Base-by-base conservation (phyloP, 2,797 vertebrate species). In the Eremophila alpestris region DNA sequence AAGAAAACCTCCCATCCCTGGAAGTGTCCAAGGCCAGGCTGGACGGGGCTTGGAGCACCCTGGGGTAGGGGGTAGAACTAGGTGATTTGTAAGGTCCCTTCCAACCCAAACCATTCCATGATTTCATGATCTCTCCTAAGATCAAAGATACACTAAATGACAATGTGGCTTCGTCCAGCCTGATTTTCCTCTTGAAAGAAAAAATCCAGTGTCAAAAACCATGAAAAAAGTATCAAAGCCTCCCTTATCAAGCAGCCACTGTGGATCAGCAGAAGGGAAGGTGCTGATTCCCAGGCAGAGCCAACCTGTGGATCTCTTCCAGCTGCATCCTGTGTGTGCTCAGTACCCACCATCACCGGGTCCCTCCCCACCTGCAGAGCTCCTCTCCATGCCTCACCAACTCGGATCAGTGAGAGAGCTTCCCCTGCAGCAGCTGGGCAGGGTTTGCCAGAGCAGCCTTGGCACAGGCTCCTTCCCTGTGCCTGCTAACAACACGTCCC, bases 61-160 rank as follows among this genome's bases (percentile, higher is more conserved):
- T 63, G 36, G 20, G 20, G 0, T 0, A 24, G 11, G 9, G 12
- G 9, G 13, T 21, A 29, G 49, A 0, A 51, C 2, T 6, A 21
- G 20, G 15, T 45, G 43, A 16, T 13, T 27, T 11, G 26, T 36
- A 48, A 43, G 10, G 5, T 11, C 6, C 6, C 5, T 76, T 51
- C n/a, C 20, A 49, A 26, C 19, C 11, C 63, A 76, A 63, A 8
- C 4, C 11, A 63, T 76, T 56, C 56, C 38, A 59, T 17, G 27
- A 49, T 75, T 69, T 48, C 5, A 22, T 22, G 16, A 36, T 18
- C 48, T 73, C 51, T 73, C 19, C 38, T 24, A 13, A 9, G 2
- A 60, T 30, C 36, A 34, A n/a, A 83, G 70, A 59, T 10, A 23
- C 14, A 51, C 17, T 34, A 38, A 62, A 30, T 45, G 11, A 43